Conservation (phyloP, 2,113 vertebrate genomes). For the Zosterops japonicus region DNA sequence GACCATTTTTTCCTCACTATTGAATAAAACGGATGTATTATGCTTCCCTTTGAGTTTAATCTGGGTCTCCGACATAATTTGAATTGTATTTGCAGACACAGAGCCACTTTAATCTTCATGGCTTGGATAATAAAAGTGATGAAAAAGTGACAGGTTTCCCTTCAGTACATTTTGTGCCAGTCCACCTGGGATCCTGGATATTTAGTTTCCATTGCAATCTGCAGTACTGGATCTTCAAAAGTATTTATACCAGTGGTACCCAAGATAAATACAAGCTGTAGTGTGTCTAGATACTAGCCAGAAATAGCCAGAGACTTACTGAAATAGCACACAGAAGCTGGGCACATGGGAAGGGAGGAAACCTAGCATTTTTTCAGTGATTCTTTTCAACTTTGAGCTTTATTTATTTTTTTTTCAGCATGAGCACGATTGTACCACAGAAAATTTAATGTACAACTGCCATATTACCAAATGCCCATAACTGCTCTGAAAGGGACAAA, state of each 20-base stretch:
- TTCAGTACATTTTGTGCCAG: not conserved
- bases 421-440: not conserved
- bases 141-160: slow-evolving; percentile 7
- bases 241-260: not conserved
- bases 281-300: not conserved
- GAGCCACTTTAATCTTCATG: not conserved
- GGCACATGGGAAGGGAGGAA: not conserved
- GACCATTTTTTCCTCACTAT: not conserved
- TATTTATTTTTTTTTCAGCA: not conserved
- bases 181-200: not conserved
- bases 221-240: not conserved
- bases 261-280: not conserved
- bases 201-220: not conserved
- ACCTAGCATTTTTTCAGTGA: not conserved
- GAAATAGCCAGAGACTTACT: not conserved
- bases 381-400: not conserved
- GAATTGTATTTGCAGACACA: not conserved
- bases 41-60: slow-evolving; percentile 10
- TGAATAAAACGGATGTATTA: not conserved
- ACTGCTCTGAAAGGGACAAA: not conserved
- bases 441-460: not conserved
- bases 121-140: not conserved
- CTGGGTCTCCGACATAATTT: not conserved
- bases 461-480: not conserved
- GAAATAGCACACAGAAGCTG: not conserved